phyloP scores from a whole-genome alignment of 1,140 invertebrate species.

The Leptopilina boulardi region DNA sequence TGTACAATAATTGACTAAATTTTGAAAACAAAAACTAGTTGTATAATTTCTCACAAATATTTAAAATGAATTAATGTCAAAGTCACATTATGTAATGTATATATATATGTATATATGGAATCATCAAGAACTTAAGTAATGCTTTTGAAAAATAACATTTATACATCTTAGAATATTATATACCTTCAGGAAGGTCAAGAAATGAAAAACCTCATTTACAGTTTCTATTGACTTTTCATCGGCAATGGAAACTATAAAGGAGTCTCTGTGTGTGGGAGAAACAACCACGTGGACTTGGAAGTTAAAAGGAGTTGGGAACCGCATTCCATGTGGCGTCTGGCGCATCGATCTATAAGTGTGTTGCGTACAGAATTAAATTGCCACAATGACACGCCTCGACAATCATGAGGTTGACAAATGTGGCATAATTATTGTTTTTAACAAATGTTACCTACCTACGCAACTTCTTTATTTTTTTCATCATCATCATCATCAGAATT shows the following conservation, averaged over 20 bases:
- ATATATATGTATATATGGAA: too few species aligned
- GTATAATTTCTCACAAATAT: too few species aligned
- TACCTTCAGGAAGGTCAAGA: not conserved
- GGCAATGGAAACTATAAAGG: not conserved
- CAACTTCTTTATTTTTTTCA: constrained; percentile 23
- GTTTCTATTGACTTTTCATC: not conserved
- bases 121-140: too few species aligned
- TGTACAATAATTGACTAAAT: too few species aligned
- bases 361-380: constrained; percentile 2
- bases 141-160: not conserved
- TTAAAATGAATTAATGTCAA: too few species aligned
- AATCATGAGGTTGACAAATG: constrained; percentile 40
- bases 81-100: too few species aligned
- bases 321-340: constrained; percentile 67
- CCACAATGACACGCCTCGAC: constrained; percentile 29
- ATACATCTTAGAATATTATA: not conserved
- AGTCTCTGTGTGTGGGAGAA: constrained; percentile 54
- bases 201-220: not conserved
- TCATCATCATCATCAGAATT: too few species aligned
- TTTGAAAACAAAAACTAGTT: too few species aligned
- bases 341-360: constrained; percentile 40
- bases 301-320: constrained; percentile 59
- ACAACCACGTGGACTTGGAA: constrained; percentile 61
- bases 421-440: constrained; percentile 46
- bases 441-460: constrained; percentile 41